These are phyloP conservation scores for Lipophrys pholis DNA, from an alignment of 2,113 vertebrate species.

Conservation along the genomic window DNA sequence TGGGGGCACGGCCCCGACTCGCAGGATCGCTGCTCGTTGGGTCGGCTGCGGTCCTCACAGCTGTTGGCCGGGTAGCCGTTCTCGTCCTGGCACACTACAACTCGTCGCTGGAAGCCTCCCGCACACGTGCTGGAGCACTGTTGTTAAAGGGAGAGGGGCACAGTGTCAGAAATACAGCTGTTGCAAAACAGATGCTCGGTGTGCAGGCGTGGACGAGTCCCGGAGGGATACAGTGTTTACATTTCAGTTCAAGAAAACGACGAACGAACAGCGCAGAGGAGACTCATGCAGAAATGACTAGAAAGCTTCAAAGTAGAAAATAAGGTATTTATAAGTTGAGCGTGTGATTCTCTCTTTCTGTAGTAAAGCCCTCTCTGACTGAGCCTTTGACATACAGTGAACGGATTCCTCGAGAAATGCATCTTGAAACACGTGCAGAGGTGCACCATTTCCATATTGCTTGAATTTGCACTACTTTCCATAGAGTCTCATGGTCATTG, in stretches of 20 bases:
- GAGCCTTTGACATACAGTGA: no score
- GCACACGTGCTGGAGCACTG: conserved; percentile 98
- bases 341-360: no score
- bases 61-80: conserved; percentile 91
- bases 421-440: no score
- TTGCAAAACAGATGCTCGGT: conserved; percentile 14
- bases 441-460: no score
- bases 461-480: no score
- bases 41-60: conserved; percentile 91
- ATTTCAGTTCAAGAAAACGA: conserved; percentile 1
- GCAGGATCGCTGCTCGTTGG: conserved; percentile 92
- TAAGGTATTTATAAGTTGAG: not conserved
- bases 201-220: not conserved
- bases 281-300: no score
- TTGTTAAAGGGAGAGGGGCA: conserved; percentile 31
- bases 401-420: no score
- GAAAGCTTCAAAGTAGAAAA: not conserved
- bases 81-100: conserved; percentile 97
- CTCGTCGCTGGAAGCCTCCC: conserved; percentile 96
- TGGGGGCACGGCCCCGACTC: conserved; percentile 96
- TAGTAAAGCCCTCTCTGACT: no score
- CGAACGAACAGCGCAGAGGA: not conserved
- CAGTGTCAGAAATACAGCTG: conserved; percentile 11
- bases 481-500: no score
- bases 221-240: not conserved